phyloP scores from a whole-genome alignment of 2,888 invertebrate species.

The Drosophila fulvimacula region DNA sequence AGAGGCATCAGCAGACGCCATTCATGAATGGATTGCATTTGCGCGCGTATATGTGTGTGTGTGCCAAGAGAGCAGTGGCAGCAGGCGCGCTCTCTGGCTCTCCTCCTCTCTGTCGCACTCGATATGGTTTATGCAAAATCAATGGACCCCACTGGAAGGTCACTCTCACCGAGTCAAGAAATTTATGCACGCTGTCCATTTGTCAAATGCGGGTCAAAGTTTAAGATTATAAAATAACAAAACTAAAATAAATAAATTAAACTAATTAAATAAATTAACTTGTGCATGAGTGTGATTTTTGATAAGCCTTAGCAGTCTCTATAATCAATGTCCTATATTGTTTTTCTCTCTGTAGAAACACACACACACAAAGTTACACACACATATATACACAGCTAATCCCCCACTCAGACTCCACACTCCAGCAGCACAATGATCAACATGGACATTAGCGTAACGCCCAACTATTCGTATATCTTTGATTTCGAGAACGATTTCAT shows the following conservation, averaged over 20 bases:
- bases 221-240: slow-evolving; percentile 9
- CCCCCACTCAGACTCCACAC: background rate
- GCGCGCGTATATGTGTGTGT: slow-evolving; percentile 18
- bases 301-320: slow-evolving; percentile 9
- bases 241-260: background rate
- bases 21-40: slow-evolving; percentile 69
- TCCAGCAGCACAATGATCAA: slow-evolving; percentile 81
- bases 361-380: slow-evolving; percentile 2
- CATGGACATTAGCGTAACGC: slow-evolving; percentile 88
- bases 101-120: slow-evolving; percentile 5
- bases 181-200: slow-evolving; percentile 51
- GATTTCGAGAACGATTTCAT: slow-evolving; percentile 98
- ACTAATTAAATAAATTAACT: background rate
- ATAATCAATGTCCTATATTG: slow-evolving; percentile 12
- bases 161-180: slow-evolving; percentile 37
- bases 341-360: slow-evolving; percentile 18
- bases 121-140: slow-evolving; percentile 54
- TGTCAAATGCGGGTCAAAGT: slow-evolving; percentile 18
- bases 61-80: slow-evolving; percentile 18
- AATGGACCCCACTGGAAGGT: slow-evolving; percentile 62
- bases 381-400: background rate
- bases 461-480: slow-evolving; percentile 97
- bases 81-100: slow-evolving; percentile 3
- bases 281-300: slow-evolving; percentile 9
- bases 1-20: slow-evolving; percentile 32